Percentiles rank a stretch among this genome's conserved stretches.
phyloP scores from a whole-genome alignment of 2,888 invertebrate species.

The Erebia epiphron region DNA sequence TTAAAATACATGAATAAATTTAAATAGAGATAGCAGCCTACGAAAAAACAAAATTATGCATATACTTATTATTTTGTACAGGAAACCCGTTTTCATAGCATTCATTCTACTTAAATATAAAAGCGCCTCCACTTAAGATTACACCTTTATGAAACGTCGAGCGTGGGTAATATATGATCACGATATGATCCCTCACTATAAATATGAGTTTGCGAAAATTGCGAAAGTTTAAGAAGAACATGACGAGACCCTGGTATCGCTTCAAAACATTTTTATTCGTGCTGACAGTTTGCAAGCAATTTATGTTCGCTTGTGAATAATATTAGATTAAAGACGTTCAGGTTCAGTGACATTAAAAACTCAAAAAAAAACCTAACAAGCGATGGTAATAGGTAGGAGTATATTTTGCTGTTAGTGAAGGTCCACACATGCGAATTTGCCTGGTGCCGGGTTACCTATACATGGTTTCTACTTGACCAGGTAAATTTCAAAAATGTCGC shows the following conservation, averaged over 20 bases:
- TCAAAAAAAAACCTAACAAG: too few relatives aligned
- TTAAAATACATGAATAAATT: too few relatives aligned
- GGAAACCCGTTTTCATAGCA: slow-evolving; percentile 11
- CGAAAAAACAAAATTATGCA: neutral
- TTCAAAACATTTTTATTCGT: slow-evolving; percentile 27
- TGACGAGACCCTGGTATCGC: slow-evolving; percentile 27
- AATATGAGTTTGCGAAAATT: slow-evolving; percentile 35
- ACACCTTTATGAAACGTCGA: slow-evolving; percentile 37
- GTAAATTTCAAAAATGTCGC: too few relatives aligned
- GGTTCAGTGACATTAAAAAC: neutral
- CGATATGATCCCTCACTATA: slow-evolving; percentile 36
- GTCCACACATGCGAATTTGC: too few relatives aligned
- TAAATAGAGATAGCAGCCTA: neutral
- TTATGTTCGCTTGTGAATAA: slow-evolving; percentile 10
- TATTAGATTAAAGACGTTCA: neutral
- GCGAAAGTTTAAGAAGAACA: slow-evolving; percentile 37
- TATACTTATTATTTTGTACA: neutral
- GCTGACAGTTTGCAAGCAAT: slow-evolving; percentile 15
- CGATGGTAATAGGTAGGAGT: too few relatives aligned
- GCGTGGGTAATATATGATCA: slow-evolving; percentile 34
- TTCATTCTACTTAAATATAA: slow-evolving; percentile 28
- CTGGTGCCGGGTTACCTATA: too few relatives aligned
- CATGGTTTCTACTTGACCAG: too few relatives aligned
- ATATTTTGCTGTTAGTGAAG: too few relatives aligned
- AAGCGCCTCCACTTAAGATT: slow-evolving; percentile 31